Evolutionary conservation across 2,888 invertebrate species (phyloP), one percentile per base, ranked within the genome.

Genomic region (Leptura quadrifasciata): DNA sequence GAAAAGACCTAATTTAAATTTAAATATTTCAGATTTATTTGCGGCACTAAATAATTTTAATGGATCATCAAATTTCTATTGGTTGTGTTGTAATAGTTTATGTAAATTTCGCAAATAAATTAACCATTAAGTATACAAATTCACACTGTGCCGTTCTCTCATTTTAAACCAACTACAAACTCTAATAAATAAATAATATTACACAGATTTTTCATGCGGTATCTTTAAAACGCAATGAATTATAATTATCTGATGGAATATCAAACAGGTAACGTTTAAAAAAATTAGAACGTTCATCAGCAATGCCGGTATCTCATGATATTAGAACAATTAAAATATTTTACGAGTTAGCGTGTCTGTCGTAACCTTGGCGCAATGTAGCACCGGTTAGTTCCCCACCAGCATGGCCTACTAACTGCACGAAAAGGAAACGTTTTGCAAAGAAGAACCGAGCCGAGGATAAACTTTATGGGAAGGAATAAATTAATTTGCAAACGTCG

Each of bases 311-410:
- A 83, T 84, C 84, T 86, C 84, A 84, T 84, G 86, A 85, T 84
- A 84, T 79, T 79, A 81, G 80, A 84, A 85, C 85, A 86, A 86
- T 87, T 86, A 86, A 84, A 85, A 84, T 85, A 85, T 81, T 86
- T 86, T 86, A 87, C 84, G 86, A 83, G 81, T 79, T 87, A 78
- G 86, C 86, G 86, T 87, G 86, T 82, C 82, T 84, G 78, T 75
- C 64, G n/a, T 77, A 81, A 80, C 83, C 83, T 83, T 83, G 83
- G 81, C 82, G 80, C 81, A 80, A 75, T 79, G 79, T 80, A 81
- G 80, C 80, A 67, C 74, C 73, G 73, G 27, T 64, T 74, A 74
- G 35, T 39, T 60, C 58, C 57, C 57, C 31, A 52, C 27, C 73
- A 61, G 20, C 63, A 17, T 58, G 65, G 64, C 54, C 39, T 63